Evolutionary conservation across 2,888 invertebrate species (phyloP), one percentile per base, ranked within the genome.

Genomic region (Parnassius glacialis): DNA sequence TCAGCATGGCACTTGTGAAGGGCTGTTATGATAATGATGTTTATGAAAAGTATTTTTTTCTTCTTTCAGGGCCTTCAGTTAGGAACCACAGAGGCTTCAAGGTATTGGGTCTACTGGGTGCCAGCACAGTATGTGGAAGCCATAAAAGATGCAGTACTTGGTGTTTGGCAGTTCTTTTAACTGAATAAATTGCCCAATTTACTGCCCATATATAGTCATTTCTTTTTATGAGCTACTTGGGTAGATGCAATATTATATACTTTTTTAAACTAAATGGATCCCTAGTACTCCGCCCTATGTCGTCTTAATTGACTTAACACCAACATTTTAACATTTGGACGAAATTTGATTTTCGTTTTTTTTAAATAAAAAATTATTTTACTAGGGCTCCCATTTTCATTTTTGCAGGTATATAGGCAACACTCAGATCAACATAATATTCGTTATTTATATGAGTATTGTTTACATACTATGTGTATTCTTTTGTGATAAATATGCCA

Each of bases 31-130:
- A 5, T 34, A 7, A 34, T 34, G 34, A 43, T 11, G 43, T 10
- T 97, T 76, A 93, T 97, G 96, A 97, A 97, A 85, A 89, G 92
- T 83, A 44, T 25, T 62, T 20, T 42, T 64, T 67, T 55, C 65
- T 68, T 78, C 76, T 3, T 50, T 3, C 86, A 97, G 96, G 97
- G 95, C 62, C 93, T 98, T 65, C 97, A 98, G 87, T 88, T 97
- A 70, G 97, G 98, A 13, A 95, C 97, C 10, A 97, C 97, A 57
- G 97, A 97, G 86, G 97, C 97, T 5, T 97, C 97, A 43, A 92
- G 97, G 69, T 97, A 97, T 85, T 98, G 97, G 97, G 94, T 98
- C 65, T 98, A 98, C 87, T 98, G 97, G 97, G 97, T 98, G 53
- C 98, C 97, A 10, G 96, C 97, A 56, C 96, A 96, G 79, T 98